These are phyloP conservation scores for Mantis religiosa DNA, from an alignment of 2,888 invertebrate species.

Conservation along the genomic window DNA sequence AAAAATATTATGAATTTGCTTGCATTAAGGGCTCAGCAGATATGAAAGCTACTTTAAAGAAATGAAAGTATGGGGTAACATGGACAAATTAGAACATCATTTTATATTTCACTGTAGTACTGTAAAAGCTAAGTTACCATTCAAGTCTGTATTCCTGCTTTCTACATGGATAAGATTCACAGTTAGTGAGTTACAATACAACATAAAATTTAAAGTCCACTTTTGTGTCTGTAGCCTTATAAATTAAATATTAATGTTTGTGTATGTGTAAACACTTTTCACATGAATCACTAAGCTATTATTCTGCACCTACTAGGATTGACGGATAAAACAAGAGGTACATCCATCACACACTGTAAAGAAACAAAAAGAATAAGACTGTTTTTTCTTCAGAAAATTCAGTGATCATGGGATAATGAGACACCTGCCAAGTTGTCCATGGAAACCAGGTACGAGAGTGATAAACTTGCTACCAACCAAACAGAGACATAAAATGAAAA, in stretches of 20 bases:
- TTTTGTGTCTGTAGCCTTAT: not conserved
- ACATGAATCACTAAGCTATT: not conserved
- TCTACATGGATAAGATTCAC: not conserved
- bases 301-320: not conserved
- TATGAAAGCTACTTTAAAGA: not conserved
- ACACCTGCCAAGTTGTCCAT: slow-evolving; percentile 1
- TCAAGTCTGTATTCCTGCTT: not conserved
- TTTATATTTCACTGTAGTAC: not conserved
- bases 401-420: not conserved
- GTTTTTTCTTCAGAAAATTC: not conserved
- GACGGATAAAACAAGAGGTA: not conserved
- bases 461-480: not conserved
- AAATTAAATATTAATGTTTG: not conserved
- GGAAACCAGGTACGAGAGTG: not conserved
- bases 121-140: not conserved
- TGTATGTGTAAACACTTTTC: not conserved
- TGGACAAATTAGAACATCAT: not conserved
- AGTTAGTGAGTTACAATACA: not conserved
- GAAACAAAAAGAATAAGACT: not conserved
- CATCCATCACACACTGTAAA: not conserved
- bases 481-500: not conserved
- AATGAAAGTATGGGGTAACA: not conserved
- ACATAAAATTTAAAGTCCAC: not conserved
- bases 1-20: not conserved
- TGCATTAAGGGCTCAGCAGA: not conserved